These are phyloP conservation scores for Dolichallabes microphthalmus DNA, from an alignment of 2,113 vertebrate species.

Conservation along the genomic window DNA sequence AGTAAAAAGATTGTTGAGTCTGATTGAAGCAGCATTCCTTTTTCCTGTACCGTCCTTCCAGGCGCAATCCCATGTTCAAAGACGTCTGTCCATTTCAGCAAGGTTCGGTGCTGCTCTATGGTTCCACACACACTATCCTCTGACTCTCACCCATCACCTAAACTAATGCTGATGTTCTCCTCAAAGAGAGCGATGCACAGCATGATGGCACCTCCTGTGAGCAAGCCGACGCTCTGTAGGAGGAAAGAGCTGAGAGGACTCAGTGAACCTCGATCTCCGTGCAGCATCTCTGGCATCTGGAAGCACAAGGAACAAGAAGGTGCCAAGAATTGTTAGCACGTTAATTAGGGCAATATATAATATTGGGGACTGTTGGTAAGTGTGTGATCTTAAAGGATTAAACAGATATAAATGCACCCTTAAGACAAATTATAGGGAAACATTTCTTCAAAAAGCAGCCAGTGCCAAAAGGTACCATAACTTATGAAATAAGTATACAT, in stretches of 20 bases:
- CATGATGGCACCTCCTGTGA: slow-evolving; percentile 75
- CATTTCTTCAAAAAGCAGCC: no score
- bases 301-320: background rate
- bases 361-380: background rate
- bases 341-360: background rate
- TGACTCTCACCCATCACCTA: slow-evolving; percentile 50
- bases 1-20: background rate
- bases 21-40: background rate
- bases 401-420: background rate
- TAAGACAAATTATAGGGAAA: background rate
- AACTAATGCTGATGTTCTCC: slow-evolving; percentile 62
- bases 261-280: slow-evolving; percentile 34
- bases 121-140: background rate
- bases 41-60: background rate
- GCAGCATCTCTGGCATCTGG: slow-evolving; percentile 74
- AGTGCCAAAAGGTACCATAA: no score
- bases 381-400: background rate
- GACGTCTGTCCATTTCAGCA: background rate
- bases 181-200: slow-evolving; percentile 78
- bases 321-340: background rate
- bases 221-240: slow-evolving; percentile 73
- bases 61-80: background rate
- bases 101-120: background rate
- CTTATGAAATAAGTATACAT: no score
- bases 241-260: slow-evolving; percentile 53